Evolutionary conservation across 2,113 vertebrate species (phyloP).

Genomic region (Anas platyrhynchos): DNA sequence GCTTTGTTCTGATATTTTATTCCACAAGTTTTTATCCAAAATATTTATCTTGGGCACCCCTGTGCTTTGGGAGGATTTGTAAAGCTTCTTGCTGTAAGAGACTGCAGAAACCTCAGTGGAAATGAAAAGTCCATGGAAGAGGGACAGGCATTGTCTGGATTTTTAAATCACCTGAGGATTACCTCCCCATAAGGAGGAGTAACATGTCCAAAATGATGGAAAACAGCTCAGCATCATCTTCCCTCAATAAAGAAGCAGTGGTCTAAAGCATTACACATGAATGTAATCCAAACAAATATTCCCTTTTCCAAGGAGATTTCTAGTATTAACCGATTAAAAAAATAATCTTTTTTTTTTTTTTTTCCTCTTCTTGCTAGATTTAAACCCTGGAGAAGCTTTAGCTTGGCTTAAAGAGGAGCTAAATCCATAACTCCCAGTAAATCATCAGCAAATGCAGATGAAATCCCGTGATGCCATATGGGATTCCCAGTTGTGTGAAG

Average conservation of each 20-base stretch:
- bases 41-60: not conserved
- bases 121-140: not conserved
- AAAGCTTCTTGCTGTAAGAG: not conserved
- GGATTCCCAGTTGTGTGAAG: not conserved
- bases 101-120: not conserved
- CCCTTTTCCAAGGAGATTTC: constrained; percentile 16
- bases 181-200: not conserved
- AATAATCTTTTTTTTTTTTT: constrained; percentile 26
- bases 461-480: not conserved
- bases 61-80: not conserved
- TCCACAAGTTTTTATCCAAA: not conserved
- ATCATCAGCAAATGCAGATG: not conserved
- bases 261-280: not conserved
- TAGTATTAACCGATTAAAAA: constrained; percentile 52
- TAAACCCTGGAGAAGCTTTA: constrained; percentile 50
- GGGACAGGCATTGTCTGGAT: not conserved
- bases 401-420: constrained; percentile 46
- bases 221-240: not conserved
- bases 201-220: not conserved
- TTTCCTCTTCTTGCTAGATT: constrained; percentile 7
- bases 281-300: constrained; percentile 25
- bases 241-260: not conserved
- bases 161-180: not conserved
- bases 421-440: constrained; percentile 17
- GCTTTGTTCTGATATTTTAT: not conserved